Base-by-base conservation (phyloP, 2,888 invertebrate species). In the Ctena decussata region DNA sequence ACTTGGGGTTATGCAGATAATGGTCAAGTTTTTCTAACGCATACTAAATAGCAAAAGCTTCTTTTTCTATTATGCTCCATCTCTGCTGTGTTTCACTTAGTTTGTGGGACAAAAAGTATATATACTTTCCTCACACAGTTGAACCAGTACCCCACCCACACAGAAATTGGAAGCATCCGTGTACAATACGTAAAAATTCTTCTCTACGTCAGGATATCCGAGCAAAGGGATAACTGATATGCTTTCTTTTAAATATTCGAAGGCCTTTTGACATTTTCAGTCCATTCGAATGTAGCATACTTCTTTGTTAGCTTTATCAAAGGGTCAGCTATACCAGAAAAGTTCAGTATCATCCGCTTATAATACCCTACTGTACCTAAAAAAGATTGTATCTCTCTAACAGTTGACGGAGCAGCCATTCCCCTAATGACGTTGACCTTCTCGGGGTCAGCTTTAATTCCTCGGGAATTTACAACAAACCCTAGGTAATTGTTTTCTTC, bases 401-500 rank as follows among this genome's bases (percentile, higher is more conserved):
- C 77, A 35, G 65, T 72, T 3, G 57, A 72, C 0, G 86, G 86
- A 6, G 81, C 69, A 3, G 83, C 39, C 39, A 87, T 72, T 18
- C 32, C 18, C 30, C 24, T 70, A 39, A 80, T 80, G 18, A 74
- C 79, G n/a, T 77, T 65, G 15, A 75, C 78, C 46, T 85, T 85
- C 0, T 70, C 24, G n/a, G 41, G 32, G 1, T 86, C 81, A 15
- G 78, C 60, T 65, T 75, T 70, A 39, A 86, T 72, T 30, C 86
- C 86, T 2, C 73, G 27, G 18, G 70, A 24, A 35, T 72, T 84
- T 1, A 86, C 72, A 6, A 72, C 44, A 27, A 84, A 86, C 0
- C 77, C 82, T 12, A 86, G 35, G 44, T 78, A 82, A 21, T 73
- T 84, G 1, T 81, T 82, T 71, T 86, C 80, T n/a, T 53, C 27